A percentile compares a stretch with the other conserved stretches of the same genome.
Evolutionary conservation across 2,797 vertebrate genomes (phyloP).

Genomic region (Hoplostethus mediterraneus): DNA sequence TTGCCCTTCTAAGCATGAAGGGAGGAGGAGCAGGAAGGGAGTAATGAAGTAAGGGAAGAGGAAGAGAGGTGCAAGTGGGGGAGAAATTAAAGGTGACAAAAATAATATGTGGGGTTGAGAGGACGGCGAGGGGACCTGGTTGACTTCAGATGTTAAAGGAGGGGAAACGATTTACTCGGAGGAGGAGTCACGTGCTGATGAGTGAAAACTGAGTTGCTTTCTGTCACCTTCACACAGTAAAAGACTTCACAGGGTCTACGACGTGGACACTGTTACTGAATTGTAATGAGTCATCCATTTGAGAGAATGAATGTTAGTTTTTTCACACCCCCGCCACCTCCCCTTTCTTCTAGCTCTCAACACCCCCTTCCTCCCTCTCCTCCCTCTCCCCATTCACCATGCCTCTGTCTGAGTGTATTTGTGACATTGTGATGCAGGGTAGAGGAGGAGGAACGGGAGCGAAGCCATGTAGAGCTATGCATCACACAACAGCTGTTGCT

Average conservation of each 20-base stretch:
- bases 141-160: neutral
- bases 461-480: conserved; percentile 12
- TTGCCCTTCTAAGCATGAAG: conserved; percentile 57
- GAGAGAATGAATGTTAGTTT: conserved; percentile 51
- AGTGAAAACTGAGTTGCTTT: too few species aligned
- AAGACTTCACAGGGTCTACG: conserved; percentile 31
- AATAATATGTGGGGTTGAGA: conserved; percentile 29
- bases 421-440: conserved; percentile 67
- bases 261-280: conserved; percentile 58
- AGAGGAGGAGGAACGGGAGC: conserved; percentile 46
- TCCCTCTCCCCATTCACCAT: conserved; percentile 47
- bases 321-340: conserved; percentile 29
- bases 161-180: too few species aligned
- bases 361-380: conserved; percentile 17
- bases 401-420: conserved; percentile 60
- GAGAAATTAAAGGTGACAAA: conserved; percentile 17
- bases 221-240: conserved; percentile 34
- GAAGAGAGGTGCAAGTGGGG: conserved; percentile 33
- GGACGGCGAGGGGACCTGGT: neutral
- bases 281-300: conserved; percentile 70
- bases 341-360: conserved; percentile 37
- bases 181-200: too few species aligned
- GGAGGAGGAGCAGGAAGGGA: conserved; percentile 57
- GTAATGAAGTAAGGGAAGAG: conserved; percentile 9
- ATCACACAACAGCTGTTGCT: conserved; percentile 57